A percentile compares a stretch with the other conserved stretches of the same genome.
Conservation (phyloP, 2,888 invertebrate genomes). For the Buathra laborator region DNA sequence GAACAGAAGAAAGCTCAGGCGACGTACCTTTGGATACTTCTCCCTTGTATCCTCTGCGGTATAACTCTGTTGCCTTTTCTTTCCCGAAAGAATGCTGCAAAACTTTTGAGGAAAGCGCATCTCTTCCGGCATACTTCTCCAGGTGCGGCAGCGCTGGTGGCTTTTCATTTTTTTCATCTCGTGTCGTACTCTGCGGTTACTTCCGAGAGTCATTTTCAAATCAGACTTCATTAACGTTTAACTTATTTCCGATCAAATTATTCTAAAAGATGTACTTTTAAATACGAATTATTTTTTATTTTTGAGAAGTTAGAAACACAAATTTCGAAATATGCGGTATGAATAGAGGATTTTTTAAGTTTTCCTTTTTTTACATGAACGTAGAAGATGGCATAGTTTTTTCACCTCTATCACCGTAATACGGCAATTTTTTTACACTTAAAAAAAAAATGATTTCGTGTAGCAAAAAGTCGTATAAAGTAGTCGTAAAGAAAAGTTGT, state of each 20-base stretch:
- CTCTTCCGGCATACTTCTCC: background rate
- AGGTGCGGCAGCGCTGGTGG: background rate
- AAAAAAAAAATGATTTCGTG: background rate
- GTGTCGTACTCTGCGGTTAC: background rate
- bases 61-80: slow-evolving; percentile 22
- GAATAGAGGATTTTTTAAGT: too few relatives aligned
- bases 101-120: background rate
- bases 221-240: background rate
- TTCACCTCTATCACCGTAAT: background rate
- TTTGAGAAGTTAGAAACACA: too few relatives aligned
- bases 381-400: background rate
- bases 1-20: slow-evolving; percentile 20
- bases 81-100: background rate
- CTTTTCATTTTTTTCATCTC: background rate
- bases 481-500: background rate
- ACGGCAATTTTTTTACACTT: background rate
- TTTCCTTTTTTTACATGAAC: too few relatives aligned
- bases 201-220: background rate
- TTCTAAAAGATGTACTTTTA: too few relatives aligned
- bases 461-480: background rate
- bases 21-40: slow-evolving; percentile 45
- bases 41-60: slow-evolving; percentile 29
- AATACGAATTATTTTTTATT: too few relatives aligned
- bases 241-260: background rate
- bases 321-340: too few relatives aligned